These are phyloP conservation scores for Acanthisitta chloris DNA, from an alignment of 2,113 vertebrate genomes.

Conservation along the genomic window DNA sequence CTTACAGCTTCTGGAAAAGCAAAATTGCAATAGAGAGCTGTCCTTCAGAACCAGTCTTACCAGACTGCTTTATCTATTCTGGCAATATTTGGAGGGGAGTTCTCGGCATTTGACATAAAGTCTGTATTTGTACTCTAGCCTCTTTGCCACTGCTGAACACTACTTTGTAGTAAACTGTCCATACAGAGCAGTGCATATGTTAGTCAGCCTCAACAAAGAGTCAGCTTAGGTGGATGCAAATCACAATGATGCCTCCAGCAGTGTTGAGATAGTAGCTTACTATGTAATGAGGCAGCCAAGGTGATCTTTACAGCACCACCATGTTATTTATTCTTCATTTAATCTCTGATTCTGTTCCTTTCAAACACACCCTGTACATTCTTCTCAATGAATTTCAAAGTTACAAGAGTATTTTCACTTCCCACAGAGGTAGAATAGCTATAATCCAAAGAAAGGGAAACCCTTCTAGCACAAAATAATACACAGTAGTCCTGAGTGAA, in stretches of 20 bases:
- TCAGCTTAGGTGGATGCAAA: not conserved
- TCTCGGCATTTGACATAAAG: not conserved
- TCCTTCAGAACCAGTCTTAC: not conserved
- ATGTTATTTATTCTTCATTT: not conserved
- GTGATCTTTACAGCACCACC: not conserved
- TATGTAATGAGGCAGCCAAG: not conserved
- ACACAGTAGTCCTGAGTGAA: not conserved
- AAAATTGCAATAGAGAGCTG: not conserved
- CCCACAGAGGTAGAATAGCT: not conserved
- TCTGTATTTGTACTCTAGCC: not conserved
- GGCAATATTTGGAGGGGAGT: not conserved
- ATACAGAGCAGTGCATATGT: not conserved
- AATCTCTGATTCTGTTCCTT: not conserved
- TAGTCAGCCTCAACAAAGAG: not conserved
- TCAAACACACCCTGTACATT: not conserved
- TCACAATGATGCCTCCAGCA: not conserved
- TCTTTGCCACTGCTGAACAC: not conserved
- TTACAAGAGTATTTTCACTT: not conserved
- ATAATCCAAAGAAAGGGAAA: not conserved
- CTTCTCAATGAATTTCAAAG: not conserved
- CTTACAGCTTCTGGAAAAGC: conserved; percentile 20
- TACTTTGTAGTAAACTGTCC: not conserved
- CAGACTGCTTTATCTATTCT: not conserved
- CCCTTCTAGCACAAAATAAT: not conserved
- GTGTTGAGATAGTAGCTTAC: not conserved